Percentiles rank a stretch among this genome's conserved stretches.
These are phyloP conservation scores for Thamnophis sirtalis DNA, from an alignment of 2,113 vertebrate genomes.

Conservation along the genomic window DNA sequence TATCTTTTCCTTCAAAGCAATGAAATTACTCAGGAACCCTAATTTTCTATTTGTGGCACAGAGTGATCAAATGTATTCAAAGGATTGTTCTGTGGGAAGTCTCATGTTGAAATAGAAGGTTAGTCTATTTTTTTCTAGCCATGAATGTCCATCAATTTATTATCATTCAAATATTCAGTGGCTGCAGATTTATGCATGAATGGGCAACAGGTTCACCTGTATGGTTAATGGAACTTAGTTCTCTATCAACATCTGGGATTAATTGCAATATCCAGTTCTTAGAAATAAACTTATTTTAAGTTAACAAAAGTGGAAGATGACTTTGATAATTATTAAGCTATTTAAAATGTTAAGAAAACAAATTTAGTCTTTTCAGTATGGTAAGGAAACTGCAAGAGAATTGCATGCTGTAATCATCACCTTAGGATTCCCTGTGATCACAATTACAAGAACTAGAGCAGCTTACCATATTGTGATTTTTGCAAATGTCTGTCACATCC, in stretches of 20 bases:
- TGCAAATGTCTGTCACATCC: constrained; percentile 15
- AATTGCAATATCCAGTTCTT: not conserved
- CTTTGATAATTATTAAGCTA: not conserved
- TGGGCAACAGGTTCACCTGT: not conserved
- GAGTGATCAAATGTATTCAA: not conserved
- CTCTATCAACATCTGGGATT: not conserved
- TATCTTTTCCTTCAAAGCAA: not conserved
- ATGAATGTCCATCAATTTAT: not conserved
- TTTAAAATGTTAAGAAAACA: not conserved
- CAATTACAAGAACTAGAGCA: not conserved
- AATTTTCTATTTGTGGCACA: not conserved
- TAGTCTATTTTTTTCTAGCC: not conserved
- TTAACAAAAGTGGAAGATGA: not conserved
- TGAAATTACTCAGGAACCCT: not conserved
- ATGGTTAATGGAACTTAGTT: not conserved
- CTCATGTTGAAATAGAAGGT: not conserved
- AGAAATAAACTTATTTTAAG: not conserved
- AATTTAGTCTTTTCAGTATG: not conserved
- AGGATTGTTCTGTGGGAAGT: not conserved
- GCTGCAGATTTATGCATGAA: not conserved
- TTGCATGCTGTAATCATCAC: not conserved
- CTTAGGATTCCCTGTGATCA: constrained; percentile 3
- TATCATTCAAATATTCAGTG: not conserved
- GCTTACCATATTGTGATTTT: not conserved
- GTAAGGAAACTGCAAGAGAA: not conserved